Conservation (phyloP, 1,140 invertebrate species). For the Drosophila prosaltans region DNA sequence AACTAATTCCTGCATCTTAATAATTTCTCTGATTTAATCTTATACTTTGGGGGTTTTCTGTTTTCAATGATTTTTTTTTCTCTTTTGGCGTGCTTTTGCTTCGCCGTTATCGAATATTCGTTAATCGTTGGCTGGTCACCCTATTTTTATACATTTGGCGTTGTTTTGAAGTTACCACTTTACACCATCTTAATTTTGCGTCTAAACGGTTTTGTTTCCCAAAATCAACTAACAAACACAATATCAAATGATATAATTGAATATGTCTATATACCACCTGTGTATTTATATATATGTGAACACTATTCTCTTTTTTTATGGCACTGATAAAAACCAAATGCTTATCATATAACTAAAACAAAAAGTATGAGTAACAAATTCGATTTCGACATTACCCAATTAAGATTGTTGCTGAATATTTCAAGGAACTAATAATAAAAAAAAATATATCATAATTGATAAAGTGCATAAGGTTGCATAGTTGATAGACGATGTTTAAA, state of each 20-base stretch:
- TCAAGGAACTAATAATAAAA: too few relatives aligned
- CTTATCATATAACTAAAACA: not conserved
- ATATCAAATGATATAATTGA: not conserved
- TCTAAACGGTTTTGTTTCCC: not conserved
- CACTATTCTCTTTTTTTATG: not conserved
- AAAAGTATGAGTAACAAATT: too few relatives aligned
- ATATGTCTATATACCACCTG: not conserved
- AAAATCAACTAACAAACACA: not conserved
- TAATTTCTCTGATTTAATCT: not conserved
- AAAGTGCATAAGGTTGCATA: too few relatives aligned
- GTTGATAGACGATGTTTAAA: too few relatives aligned
- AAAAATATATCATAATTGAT: too few relatives aligned
- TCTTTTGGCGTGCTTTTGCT: not conserved
- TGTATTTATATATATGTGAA: not conserved
- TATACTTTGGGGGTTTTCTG: not conserved
- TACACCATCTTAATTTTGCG: not conserved
- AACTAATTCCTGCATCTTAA: constrained; percentile 50
- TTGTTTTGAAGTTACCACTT: not conserved
- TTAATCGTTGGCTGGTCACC: not conserved
- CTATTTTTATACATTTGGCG: not conserved
- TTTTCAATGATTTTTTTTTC: not conserved
- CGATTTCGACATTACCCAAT: too few relatives aligned
- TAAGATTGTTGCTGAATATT: too few relatives aligned
- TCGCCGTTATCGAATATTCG: not conserved
- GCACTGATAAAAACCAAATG: constrained; percentile 4